phyloP scores from a whole-genome alignment of 2,888 invertebrate genomes.

The Punctoribates punctum region DNA sequence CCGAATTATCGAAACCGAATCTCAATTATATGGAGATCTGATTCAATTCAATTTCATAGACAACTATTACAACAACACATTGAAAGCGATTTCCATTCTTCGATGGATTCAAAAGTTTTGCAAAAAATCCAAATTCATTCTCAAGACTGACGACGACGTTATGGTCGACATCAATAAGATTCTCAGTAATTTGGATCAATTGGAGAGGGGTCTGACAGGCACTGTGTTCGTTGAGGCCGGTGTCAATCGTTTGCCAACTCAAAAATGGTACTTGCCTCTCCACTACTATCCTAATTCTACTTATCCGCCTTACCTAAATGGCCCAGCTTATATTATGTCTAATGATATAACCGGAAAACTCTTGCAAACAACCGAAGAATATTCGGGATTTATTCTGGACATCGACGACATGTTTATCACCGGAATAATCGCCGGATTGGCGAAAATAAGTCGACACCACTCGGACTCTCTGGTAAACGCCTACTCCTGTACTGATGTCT shows the following conservation, averaged over 20 bases:
- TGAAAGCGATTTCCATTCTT: background rate
- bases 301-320: background rate
- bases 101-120: background rate
- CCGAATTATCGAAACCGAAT: background rate
- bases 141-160: constrained; percentile 3
- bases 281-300: background rate
- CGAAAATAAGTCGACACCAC: background rate
- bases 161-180: background rate
- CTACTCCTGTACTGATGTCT: too few relatives aligned
- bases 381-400: background rate
- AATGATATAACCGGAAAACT: background rate
- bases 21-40: background rate
- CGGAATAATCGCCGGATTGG: background rate
- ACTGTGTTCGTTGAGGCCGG: background rate
- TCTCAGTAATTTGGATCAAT: background rate
- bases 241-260: background rate
- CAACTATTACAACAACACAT: background rate
- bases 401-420: background rate
- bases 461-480: too few relatives aligned
- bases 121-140: background rate
- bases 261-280: background rate
- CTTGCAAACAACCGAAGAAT: background rate
- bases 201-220: background rate
- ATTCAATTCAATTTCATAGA: background rate
- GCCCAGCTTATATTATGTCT: background rate